Base-by-base conservation (phyloP, 1,140 invertebrate species). In the Pseudobourletiella spinata region DNA sequence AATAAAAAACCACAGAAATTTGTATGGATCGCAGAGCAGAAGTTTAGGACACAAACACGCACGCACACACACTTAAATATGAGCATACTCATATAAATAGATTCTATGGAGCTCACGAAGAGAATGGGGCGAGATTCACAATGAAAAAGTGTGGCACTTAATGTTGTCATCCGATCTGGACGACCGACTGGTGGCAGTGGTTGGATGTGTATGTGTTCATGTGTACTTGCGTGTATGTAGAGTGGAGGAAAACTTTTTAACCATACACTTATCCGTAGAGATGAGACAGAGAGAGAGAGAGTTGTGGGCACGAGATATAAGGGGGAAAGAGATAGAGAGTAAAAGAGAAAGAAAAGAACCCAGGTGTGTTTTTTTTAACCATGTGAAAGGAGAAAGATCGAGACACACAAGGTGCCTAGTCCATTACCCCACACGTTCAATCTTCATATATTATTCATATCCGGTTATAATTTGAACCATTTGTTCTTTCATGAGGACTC, bases 361-460 rank as follows among this genome's bases (percentile, higher is more conserved):
- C 61, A 63, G 61, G 61, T 63, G 61, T 48, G 56, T 42, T 63
- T 63, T 63, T 63, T 63, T 42, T 25, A 18, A 22, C 44, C 22
- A 18, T 26, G 43, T 48, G 22, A 56, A 22, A 57, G 43, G 60
- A 55, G 42, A 50, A 22, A 51, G 48, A 55, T 55, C 14, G 30
- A 58, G 30, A 54, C 46, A 55, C 26, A 63, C 18, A 63, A 63
- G 30, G 56, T 63, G 61, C 46, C 61, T 30, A 63, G 55, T 55
- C 57, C 51, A 54, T 60, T 59, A 64, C 50, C 28, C 26, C 30
- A 59, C 39, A 60, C 50, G 52, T 55, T 64, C 51, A 29, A 59
- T 64, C 63, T 56, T 64, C 57, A 64, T 64, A 59, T 59, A 59
- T 64, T 59, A 64, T 64, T 64, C 57, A 64, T 64, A 63, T 51